Evolutionary conservation across 2,113 vertebrate genomes (phyloP).

Genomic region (Corydoras sp.): DNA sequence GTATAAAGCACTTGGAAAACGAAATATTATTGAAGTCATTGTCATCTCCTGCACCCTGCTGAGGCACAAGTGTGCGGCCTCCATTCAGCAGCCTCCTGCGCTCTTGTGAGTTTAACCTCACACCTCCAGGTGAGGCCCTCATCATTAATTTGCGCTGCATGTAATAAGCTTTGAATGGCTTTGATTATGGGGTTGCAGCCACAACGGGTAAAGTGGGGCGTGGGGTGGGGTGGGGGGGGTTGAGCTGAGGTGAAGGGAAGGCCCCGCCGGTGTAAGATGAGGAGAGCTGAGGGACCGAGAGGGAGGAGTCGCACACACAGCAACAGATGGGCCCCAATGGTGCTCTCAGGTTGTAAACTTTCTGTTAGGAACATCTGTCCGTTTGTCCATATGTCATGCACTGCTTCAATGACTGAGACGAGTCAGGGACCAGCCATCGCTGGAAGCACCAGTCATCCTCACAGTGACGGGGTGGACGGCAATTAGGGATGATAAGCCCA

Average conservation of each 20-base stretch:
- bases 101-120: conserved; percentile 36
- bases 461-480: conserved; percentile 2
- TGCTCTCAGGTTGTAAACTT: conserved; percentile 69
- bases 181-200: conserved; percentile 33
- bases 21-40: too few species aligned
- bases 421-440: neutral
- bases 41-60: neutral
- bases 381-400: conserved; percentile 67
- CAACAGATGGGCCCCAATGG: conserved; percentile 69
- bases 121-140: conserved; percentile 42
- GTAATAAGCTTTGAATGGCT: conserved; percentile 33
- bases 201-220: conserved; percentile 8
- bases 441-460: conserved; percentile 13
- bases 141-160: conserved; percentile 36
- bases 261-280: conserved; percentile 40
- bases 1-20: neutral
- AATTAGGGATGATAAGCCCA: neutral
- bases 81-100: conserved; percentile 13
- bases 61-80: conserved; percentile 12
- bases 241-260: conserved; percentile 43
- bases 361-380: conserved; percentile 71
- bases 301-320: conserved; percentile 54
- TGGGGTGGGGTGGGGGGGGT: conserved; percentile 7
- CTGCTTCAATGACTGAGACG: conserved; percentile 24
- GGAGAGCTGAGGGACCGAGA: conserved; percentile 52